A percentile compares a stretch with the other conserved stretches of the same genome.
Conservation (phyloP, 2,113 vertebrate genomes). For the Thymallus thymallus region DNA sequence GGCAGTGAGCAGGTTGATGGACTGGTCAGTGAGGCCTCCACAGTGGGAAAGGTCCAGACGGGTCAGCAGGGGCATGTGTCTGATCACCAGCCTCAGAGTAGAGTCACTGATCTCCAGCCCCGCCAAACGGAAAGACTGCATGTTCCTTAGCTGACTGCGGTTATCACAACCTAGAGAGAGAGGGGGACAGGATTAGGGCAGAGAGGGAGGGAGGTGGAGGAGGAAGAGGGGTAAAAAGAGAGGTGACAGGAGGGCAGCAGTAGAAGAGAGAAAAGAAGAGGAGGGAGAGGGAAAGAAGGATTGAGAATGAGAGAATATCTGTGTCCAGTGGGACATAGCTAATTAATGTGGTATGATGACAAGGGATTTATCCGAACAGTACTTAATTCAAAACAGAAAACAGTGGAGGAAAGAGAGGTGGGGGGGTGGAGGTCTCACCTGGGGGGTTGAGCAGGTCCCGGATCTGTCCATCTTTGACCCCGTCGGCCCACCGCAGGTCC, state of each 20-base stretch:
- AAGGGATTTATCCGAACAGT: no score
- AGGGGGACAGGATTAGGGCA: neutral
- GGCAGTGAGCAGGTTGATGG: constrained; percentile 92
- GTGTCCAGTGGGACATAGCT: no score
- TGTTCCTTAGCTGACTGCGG: constrained; percentile 92
- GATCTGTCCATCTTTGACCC: constrained; percentile 93
- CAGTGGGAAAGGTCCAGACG: constrained; percentile 96
- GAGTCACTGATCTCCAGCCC: constrained; percentile 93
- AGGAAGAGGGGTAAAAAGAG: neutral
- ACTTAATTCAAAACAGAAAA: no score
- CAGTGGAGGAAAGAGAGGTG: neutral
- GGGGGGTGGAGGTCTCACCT: constrained; percentile 49
- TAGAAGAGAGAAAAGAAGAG: no score
- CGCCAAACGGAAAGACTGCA: constrained; percentile 91
- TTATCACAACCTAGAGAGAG: constrained; percentile 86
- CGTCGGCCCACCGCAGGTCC: constrained; percentile 94
- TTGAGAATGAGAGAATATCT: no score
- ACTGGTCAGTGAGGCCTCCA: constrained; percentile 91
- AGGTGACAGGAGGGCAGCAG: neutral
- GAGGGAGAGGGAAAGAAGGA: no score
- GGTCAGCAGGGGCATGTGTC: constrained; percentile 94
- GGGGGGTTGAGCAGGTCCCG: constrained; percentile 91
- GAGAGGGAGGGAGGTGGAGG: neutral
- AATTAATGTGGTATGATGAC: no score
- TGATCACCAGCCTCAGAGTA: constrained; percentile 93